Percentiles rank a stretch among this genome's conserved stretches.
phyloP scores from a whole-genome alignment of 2,888 invertebrate genomes.

The Metalampra italica region DNA sequence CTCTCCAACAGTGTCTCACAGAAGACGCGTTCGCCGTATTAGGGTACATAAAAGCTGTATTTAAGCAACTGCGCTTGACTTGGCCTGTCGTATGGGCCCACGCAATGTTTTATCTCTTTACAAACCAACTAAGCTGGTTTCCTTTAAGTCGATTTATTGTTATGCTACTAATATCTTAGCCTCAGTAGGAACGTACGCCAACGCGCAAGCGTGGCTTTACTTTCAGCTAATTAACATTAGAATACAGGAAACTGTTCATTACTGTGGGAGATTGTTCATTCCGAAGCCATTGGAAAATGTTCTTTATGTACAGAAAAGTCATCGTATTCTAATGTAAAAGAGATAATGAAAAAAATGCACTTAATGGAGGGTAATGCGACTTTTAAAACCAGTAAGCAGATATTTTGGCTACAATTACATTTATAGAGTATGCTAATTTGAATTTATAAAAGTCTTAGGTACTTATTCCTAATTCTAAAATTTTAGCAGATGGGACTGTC shows the following conservation, averaged over 20 bases:
- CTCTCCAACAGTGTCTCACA: slow-evolving; percentile 19
- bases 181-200: slow-evolving; percentile 53
- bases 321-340: too few species aligned
- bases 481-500: too few species aligned
- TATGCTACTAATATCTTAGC: slow-evolving; percentile 61
- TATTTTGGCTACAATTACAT: too few species aligned
- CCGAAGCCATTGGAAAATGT: slow-evolving; percentile 1
- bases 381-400: too few species aligned
- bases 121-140: slow-evolving; percentile 61
- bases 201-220: slow-evolving; percentile 35
- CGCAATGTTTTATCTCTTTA: slow-evolving; percentile 70
- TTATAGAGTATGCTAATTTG: too few species aligned
- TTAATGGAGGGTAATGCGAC: too few species aligned
- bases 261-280: slow-evolving; percentile 8
- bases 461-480: too few species aligned
- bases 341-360: too few species aligned
- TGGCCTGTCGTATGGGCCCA: slow-evolving; percentile 52
- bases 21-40: slow-evolving; percentile 40
- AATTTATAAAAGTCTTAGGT: too few species aligned
- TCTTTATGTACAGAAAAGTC: too few species aligned
- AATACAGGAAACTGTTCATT: slow-evolving; percentile 33
- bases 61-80: slow-evolving; percentile 61
- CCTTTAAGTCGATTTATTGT: slow-evolving; percentile 69
- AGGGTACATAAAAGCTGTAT: slow-evolving; percentile 61
- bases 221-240: slow-evolving; percentile 64